Conservation (phyloP, 2,797 vertebrate genomes). For the Craterocephalus amniculus region DNA sequence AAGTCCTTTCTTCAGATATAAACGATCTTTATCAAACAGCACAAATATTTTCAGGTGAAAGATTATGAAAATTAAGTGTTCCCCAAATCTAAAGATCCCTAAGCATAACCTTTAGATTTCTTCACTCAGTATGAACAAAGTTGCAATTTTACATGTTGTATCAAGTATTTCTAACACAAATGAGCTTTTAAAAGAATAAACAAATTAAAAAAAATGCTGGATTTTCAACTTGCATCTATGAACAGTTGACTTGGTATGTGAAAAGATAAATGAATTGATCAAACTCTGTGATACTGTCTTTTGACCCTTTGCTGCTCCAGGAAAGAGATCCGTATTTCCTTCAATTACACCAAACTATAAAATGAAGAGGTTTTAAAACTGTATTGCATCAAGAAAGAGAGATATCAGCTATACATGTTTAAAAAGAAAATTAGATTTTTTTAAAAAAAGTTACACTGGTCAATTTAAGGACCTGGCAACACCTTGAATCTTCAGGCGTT, state of each 20-base stretch:
- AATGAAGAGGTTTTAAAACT: slow-evolving; percentile 6
- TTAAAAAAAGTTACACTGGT: slow-evolving; percentile 5
- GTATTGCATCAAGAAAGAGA: neutral
- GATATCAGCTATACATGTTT: neutral
- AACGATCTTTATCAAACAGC: no score
- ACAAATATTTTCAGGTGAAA: no score
- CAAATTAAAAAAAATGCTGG: slow-evolving; percentile 20
- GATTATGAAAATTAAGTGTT: no score
- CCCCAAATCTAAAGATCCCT: no score
- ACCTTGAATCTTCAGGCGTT: neutral
- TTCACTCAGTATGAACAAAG: slow-evolving; percentile 26
- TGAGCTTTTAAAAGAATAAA: slow-evolving; percentile 7
- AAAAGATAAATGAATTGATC: no score
- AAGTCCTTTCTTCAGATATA: no score
- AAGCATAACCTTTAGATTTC: slow-evolving; percentile 15
- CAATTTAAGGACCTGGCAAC: slow-evolving; percentile 9
- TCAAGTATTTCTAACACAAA: slow-evolving; percentile 6
- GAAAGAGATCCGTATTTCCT: neutral
- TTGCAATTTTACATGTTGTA: slow-evolving; percentile 21
- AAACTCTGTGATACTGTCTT: neutral
- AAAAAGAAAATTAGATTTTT: no score
- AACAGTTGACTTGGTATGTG: no score
- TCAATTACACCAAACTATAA: slow-evolving; percentile 6
- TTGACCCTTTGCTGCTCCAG: neutral
- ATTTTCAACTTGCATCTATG: neutral